These are phyloP conservation scores for Pygathrix nemaeus DNA, from an alignment of 2,113 vertebrate species.

Conservation along the genomic window DNA sequence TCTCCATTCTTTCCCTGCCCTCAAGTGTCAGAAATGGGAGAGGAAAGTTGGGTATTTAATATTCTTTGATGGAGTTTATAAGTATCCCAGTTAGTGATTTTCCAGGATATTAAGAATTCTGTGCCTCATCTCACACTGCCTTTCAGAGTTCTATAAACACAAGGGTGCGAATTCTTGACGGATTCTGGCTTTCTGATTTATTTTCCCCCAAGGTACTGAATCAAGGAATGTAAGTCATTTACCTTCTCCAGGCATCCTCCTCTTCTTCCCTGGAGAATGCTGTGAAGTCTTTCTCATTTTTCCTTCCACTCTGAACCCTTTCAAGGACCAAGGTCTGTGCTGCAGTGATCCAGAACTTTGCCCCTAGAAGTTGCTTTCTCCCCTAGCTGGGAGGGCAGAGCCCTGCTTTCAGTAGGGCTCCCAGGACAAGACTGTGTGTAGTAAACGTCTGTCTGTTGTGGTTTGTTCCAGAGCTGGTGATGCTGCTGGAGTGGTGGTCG, in stretches of 20 bases:
- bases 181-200: neutral
- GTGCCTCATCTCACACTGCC: accelerated
- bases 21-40: accelerated
- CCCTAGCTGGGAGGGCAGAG: neutral
- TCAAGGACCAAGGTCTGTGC: neutral
- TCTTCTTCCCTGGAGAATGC: neutral
- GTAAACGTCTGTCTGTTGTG: constrained; percentile 32
- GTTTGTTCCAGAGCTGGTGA: constrained; percentile 93
- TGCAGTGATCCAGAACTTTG: accelerated
- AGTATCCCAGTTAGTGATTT: neutral
- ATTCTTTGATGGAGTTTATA: neutral
- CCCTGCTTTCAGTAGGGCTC: accelerated
- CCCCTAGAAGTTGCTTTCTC: no score
- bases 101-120: neutral
- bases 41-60: neutral
- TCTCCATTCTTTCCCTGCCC: accelerated
- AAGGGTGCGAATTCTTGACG: neutral
- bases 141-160: neutral
- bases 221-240: neutral
- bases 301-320: neutral
- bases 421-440: accelerated
- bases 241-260: neutral
- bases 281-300: neutral
- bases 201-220: neutral
- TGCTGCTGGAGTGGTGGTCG: constrained; percentile 97